A percentile compares a stretch with the other conserved stretches of the same genome.
Evolutionary conservation across 2,888 invertebrate species (phyloP).

Genomic region (Apocheima hispidaria): DNA sequence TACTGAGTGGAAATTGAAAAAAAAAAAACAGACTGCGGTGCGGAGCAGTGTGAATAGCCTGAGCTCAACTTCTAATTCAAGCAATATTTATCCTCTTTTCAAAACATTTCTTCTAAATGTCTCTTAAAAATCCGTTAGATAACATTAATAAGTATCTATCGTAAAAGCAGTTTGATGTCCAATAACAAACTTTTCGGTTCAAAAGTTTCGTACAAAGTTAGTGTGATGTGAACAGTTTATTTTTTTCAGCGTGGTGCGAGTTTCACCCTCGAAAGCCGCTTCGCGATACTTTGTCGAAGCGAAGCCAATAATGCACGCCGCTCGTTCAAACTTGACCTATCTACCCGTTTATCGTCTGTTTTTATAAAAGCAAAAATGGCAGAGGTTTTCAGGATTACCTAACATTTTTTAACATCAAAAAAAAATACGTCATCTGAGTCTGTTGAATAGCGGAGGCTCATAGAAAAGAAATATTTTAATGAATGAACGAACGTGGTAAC

Average conservation of each 20-base stretch:
- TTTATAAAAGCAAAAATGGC: not conserved
- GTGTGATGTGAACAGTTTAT: conserved; percentile 14
- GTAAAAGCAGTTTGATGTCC: conserved; percentile 4
- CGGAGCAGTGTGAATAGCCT: too few species aligned
- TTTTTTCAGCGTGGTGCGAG: conserved; percentile 40
- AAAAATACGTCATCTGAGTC: too few species aligned
- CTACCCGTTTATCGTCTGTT: conserved; percentile 6
- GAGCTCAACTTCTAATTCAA: too few species aligned
- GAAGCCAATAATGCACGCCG: conserved; percentile 42
- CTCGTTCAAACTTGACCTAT: conserved; percentile 35
- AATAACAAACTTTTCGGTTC: conserved; percentile 34
- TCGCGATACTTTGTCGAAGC: conserved; percentile 51
- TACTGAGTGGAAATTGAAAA: too few species aligned
- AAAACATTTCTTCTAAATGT: too few species aligned
- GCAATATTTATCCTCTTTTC: too few species aligned
- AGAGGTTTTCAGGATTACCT: not conserved
- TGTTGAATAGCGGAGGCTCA: too few species aligned
- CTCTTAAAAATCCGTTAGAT: too few species aligned
- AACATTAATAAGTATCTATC: not conserved
- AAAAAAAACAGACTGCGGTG: too few species aligned
- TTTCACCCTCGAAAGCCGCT: conserved; percentile 54
- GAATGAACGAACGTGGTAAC: too few species aligned
- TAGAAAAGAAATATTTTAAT: too few species aligned
- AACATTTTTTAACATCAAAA: not conserved
- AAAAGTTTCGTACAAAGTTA: conserved; percentile 14